Conservation (phyloP, 2,113 vertebrate species). For the Forbesichthys papilliferus region DNA sequence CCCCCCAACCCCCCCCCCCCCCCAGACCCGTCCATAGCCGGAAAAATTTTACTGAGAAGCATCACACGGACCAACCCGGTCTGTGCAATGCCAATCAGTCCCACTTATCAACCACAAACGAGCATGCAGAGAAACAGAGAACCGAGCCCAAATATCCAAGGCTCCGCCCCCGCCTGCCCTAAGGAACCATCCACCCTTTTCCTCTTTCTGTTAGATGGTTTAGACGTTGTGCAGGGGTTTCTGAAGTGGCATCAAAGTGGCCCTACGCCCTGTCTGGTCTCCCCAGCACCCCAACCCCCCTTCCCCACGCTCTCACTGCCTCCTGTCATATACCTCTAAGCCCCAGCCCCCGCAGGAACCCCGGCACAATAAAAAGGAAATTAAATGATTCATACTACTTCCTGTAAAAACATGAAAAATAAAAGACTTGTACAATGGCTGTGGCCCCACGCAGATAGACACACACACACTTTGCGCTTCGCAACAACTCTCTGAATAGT, state of each 20-base stretch:
- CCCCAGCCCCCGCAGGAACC: constrained; percentile 49
- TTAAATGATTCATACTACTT: constrained; percentile 76
- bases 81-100: no score
- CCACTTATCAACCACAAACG: no score
- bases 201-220: constrained; percentile 59
- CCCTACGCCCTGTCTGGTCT: constrained; percentile 52
- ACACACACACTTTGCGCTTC: constrained; percentile 29
- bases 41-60: no score
- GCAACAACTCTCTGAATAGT: constrained; percentile 66
- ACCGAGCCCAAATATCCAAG: no score
- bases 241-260: constrained; percentile 71
- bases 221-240: constrained; percentile 50
- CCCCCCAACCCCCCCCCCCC: no score
- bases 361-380: constrained; percentile 71
- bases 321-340: constrained; percentile 60
- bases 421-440: constrained; percentile 67
- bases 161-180: no score
- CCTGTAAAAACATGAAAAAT: constrained; percentile 74
- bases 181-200: constrained; percentile 41
- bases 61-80: no score
- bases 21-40: no score
- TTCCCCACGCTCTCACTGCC: constrained; percentile 1
- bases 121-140: no score
- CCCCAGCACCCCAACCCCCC: not conserved
- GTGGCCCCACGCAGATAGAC: constrained; percentile 30